Percentiles rank a stretch among this genome's conserved stretches.
These are phyloP conservation scores for Aphis gossypii DNA, from an alignment of 1,140 invertebrate species.

Conservation along the genomic window DNA sequence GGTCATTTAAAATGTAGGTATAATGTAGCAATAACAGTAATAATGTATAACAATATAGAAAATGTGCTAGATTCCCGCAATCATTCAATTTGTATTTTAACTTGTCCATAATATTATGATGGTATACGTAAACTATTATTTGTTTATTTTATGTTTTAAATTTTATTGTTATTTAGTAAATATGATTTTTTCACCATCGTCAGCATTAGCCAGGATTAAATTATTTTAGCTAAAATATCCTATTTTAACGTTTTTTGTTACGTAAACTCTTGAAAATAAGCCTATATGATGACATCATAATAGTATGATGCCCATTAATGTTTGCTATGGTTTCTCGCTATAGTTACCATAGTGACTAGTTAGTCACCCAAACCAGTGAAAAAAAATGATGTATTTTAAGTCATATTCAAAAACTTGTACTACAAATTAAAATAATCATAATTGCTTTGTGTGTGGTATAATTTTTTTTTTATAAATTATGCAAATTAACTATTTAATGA, in stretches of 20 bases:
- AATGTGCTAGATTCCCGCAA: neutral
- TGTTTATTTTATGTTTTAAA: neutral
- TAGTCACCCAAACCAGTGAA: neutral
- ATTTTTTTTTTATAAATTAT: neutral
- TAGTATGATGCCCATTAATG: neutral
- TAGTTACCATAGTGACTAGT: neutral
- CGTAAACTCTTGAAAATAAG: constrained; percentile 9
- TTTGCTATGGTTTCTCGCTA: constrained; percentile 17
- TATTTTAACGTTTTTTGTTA: neutral
- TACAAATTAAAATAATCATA: neutral
- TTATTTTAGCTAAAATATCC: neutral
- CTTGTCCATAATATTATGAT: neutral
- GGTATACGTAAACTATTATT: neutral
- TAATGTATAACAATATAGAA: neutral
- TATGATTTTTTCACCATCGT: neutral
- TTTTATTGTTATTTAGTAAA: neutral
- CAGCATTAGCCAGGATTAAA: neutral
- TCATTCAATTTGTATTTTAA: neutral
- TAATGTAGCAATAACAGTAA: neutral
- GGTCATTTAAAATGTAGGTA: neutral
- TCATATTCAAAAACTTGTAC: neutral
- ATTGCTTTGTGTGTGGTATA: neutral
- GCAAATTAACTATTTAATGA: neutral
- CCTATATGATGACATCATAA: neutral
- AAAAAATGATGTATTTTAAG: neutral